Evolutionary conservation across 2,888 invertebrate species (phyloP).

Genomic region (Cynaeus angustus): DNA sequence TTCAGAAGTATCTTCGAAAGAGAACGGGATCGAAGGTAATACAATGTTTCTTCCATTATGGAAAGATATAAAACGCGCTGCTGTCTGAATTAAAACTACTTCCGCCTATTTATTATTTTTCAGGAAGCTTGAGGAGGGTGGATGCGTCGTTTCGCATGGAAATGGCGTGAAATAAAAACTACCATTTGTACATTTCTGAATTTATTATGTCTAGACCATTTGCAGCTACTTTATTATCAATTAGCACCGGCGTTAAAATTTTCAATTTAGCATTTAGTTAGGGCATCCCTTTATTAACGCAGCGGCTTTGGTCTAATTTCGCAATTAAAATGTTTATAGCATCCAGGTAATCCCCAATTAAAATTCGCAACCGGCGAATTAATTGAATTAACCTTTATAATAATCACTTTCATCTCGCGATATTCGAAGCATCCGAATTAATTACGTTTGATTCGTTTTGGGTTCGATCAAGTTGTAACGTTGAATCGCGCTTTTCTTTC

Average conservation of each 20-base stretch:
- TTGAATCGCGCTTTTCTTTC: conserved; percentile 25
- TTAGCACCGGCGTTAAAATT: conserved; percentile 30
- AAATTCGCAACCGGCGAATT: conserved; percentile 48
- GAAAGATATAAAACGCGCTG: conserved; percentile 16
- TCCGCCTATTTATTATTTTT: conserved; percentile 24
- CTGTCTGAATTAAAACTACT: conserved; percentile 31
- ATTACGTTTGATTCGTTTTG: conserved; percentile 34
- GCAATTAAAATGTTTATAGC: conserved; percentile 46
- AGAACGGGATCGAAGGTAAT: conserved; percentile 25
- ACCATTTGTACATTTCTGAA: conserved; percentile 1
- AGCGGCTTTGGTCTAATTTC: conserved; percentile 40
- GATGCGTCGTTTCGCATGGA: conserved; percentile 19
- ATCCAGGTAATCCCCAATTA: conserved; percentile 48
- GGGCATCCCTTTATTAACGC: conserved; percentile 19
- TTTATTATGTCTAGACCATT: conserved; percentile 17
- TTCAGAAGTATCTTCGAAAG: conserved; percentile 17
- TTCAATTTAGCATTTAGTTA: conserved; percentile 32
- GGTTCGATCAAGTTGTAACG: conserved; percentile 35
- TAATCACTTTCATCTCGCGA: conserved; percentile 43
- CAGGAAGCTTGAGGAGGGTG: neutral
- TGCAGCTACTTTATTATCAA: conserved; percentile 28
- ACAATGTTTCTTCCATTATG: conserved; percentile 31
- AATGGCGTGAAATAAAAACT: conserved; percentile 14
- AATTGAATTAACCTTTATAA: conserved; percentile 46
- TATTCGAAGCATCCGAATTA: conserved; percentile 30